Evolutionary conservation across 30 jellyfish, hydroid and myxozoan genomes (phyloP), one percentile per base, ranked within the genome.

Genomic region (Hydra vulgaris): DNA sequence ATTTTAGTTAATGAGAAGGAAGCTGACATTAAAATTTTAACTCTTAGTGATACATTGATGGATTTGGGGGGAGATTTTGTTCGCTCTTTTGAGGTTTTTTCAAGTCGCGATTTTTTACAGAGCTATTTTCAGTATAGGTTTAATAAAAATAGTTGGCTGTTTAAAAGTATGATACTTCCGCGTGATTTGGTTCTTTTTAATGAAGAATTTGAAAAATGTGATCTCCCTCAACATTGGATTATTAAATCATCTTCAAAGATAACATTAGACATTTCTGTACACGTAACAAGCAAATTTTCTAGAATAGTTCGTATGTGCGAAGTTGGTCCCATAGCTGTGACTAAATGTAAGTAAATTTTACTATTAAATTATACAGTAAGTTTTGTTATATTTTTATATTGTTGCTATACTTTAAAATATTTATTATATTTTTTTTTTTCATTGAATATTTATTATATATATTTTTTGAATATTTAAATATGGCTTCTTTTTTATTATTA

Each of bases 251-350:
- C 72, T 19, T 90, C 77, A 77, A 71, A 83, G 52, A 20, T 21
- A 26, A 73, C 26, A 26, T 7, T 66, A 1, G 85, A 81, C 15
- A 21, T 84, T 70, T 80, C 26, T 19, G 88, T 90, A 0, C 86
- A 75, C 17, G 85, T 89, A 16, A 56, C 96, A 7, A 19, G 81
- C 23, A 81, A 78, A 24, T n/a, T 26, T 25, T 68, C 88, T 73
- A 26, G 96, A 61, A 84, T 89, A 18, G 77, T 78, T 54, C 87
- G 95, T 4, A 17, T 84, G 54, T 21, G 82, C 73, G 96, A 89
- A 89, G 70, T 83, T 12, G 96, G 96, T 7, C 71, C 86, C 0
- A 56, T 80, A 40, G 83, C 88, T 24, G 90, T 89, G 17, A 80
- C 96, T 8, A 81, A 89, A 81, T 89, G 96, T 89, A 77, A 89